Conservation (phyloP, 1,140 invertebrate species). For the Brachionus rotundiformis region DNA sequence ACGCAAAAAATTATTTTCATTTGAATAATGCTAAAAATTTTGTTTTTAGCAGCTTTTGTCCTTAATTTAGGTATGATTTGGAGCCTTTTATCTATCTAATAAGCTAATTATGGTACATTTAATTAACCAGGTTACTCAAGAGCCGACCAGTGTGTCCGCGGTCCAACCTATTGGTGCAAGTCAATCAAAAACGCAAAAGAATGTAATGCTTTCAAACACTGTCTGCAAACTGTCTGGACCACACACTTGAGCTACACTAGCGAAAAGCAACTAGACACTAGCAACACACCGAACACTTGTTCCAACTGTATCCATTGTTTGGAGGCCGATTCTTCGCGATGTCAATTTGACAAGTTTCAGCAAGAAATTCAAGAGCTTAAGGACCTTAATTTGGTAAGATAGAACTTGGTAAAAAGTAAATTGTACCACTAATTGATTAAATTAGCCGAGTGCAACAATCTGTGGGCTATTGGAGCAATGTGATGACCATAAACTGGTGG, state of each 20-base stretch:
- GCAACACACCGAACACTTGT: slow-evolving; percentile 2
- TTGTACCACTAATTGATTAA: too few relatives aligned
- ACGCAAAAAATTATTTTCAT: slow-evolving; percentile 8
- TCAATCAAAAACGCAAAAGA: slow-evolving; percentile 26
- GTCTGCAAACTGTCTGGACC: slow-evolving; percentile 46
- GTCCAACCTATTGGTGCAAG: slow-evolving; percentile 47
- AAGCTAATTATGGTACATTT: too few relatives aligned
- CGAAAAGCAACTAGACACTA: not conserved
- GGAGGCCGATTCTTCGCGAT: not conserved
- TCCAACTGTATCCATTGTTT: slow-evolving; percentile 35
- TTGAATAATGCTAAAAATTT: slow-evolving; percentile 29
- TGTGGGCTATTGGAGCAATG: slow-evolving; percentile 1
- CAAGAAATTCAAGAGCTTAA: not conserved
- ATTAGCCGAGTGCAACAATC: slow-evolving; percentile 17
- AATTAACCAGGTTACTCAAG: not conserved
- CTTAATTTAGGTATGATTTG: not conserved
- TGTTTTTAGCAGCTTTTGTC: slow-evolving; percentile 18
- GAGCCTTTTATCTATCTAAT: not conserved
- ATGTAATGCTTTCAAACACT: slow-evolving; percentile 44
- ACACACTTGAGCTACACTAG: not conserved
- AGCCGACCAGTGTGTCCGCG: slow-evolving; percentile 16
- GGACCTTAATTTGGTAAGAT: not conserved
- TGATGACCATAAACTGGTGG: not conserved
- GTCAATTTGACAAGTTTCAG: not conserved
- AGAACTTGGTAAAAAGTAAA: too few relatives aligned